phyloP scores from a whole-genome alignment of 2,113 vertebrate species.

The Paradoxurus hermaphroditus region DNA sequence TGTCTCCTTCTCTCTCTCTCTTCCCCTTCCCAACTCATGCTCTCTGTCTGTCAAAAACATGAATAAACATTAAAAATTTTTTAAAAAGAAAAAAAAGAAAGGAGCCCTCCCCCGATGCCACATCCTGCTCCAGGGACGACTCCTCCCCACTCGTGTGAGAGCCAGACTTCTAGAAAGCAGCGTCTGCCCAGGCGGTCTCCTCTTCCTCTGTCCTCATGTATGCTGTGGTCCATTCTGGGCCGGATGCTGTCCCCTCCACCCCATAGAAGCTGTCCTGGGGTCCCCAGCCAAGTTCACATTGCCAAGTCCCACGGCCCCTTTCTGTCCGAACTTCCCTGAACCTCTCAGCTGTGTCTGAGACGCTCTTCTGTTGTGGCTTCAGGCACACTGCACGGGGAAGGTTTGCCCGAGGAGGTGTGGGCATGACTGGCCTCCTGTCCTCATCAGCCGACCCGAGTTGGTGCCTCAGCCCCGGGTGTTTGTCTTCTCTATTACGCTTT shows the following conservation, averaged over 20 bases:
- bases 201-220: not conserved
- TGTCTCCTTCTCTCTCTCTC: too few relatives aligned
- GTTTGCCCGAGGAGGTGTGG: not conserved
- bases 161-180: not conserved
- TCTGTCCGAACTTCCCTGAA: not conserved
- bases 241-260: not conserved
- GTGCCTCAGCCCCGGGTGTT: not conserved
- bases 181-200: not conserved
- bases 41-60: too few relatives aligned
- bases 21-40: too few relatives aligned
- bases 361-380: not conserved
- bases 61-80: too few relatives aligned
- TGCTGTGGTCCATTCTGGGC: too few relatives aligned
- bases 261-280: not conserved
- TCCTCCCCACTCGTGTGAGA: not conserved
- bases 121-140: not conserved
- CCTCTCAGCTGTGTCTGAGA: not conserved
- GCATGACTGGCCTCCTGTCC: not conserved
- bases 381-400: not conserved
- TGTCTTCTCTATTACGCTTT: not conserved
- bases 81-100: not conserved
- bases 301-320: not conserved
- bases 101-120: not conserved
- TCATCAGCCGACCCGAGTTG: not conserved
- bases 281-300: not conserved